phyloP scores from a whole-genome alignment of 2,888 invertebrate genomes.

The Aquatica leii region DNA sequence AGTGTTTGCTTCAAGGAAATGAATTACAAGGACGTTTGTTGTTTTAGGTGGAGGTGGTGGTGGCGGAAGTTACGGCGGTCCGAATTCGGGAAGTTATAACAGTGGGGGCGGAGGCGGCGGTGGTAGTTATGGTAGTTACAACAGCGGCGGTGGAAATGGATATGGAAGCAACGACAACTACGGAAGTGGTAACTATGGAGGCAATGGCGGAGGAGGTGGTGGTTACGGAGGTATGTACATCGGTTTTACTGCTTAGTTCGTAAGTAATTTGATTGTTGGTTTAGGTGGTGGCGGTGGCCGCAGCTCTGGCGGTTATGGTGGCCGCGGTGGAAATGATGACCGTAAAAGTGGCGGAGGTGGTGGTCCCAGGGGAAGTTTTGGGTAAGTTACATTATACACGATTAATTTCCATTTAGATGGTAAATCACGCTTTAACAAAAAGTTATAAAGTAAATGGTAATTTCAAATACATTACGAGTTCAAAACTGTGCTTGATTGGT shows the following conservation, averaged over 20 bases:
- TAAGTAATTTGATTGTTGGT: not conserved
- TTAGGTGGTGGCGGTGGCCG: slow-evolving; percentile 44
- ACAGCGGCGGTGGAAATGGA: slow-evolving; percentile 51
- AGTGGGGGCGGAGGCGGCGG: slow-evolving; percentile 44
- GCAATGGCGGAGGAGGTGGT: slow-evolving; percentile 37
- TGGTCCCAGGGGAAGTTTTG: slow-evolving; percentile 66
- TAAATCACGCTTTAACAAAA: not conserved
- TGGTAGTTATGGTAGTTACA: slow-evolving; percentile 46
- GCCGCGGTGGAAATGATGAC: slow-evolving; percentile 59
- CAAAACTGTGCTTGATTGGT: slow-evolving; percentile 21
- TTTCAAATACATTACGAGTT: not conserved
- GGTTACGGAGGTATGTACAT: slow-evolving; percentile 42
- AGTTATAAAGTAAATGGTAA: not conserved
- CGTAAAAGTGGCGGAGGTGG: slow-evolving; percentile 65
- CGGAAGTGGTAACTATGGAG: slow-evolving; percentile 52
- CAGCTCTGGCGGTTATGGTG: slow-evolving; percentile 41
- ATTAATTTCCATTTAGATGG: too few relatives aligned
- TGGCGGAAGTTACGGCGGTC: slow-evolving; percentile 31
- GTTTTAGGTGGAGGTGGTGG: slow-evolving; percentile 4
- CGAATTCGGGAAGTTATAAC: slow-evolving; percentile 32
- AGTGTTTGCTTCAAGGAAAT: too few relatives aligned
- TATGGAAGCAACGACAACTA: slow-evolving; percentile 61
- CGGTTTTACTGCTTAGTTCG: not conserved
- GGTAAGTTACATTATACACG: slow-evolving; percentile 61
- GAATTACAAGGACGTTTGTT: too few relatives aligned